These are phyloP conservation scores for Pachyramphus minor DNA, from an alignment of 2,113 vertebrate genomes.

Conservation along the genomic window DNA sequence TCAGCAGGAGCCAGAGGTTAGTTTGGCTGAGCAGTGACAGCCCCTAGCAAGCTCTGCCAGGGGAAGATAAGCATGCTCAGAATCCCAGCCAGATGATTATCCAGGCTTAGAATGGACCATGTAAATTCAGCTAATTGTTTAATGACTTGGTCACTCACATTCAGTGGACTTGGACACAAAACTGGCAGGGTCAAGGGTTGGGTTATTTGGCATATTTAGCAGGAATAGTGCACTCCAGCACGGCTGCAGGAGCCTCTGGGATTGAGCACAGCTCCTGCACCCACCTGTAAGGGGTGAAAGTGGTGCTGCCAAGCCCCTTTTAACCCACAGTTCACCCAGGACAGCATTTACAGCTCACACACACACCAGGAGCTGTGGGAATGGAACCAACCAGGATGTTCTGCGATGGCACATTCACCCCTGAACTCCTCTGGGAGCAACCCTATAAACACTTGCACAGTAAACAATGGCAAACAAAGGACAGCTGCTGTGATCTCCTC, in stretches of 20 bases:
- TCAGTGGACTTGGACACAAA: neutral
- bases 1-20: neutral
- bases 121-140: conserved; percentile 35
- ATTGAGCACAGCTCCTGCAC: neutral
- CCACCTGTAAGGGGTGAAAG: rapidly evolving
- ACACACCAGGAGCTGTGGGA: neutral
- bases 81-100: conserved; percentile 1
- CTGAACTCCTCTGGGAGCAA: neutral
- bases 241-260: neutral
- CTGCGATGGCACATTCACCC: neutral
- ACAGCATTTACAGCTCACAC: neutral
- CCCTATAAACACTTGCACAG: neutral
- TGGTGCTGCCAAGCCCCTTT: neutral
- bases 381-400: neutral
- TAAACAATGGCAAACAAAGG: neutral
- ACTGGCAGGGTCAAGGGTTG: neutral
- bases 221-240: neutral
- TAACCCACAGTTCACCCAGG: neutral
- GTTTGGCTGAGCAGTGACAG: neutral
- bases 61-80: neutral
- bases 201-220: neutral
- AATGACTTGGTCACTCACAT: neutral
- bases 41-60: neutral
- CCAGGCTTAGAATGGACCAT: conserved; percentile 4
- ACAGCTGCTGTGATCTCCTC: neutral